A percentile compares a stretch with the other conserved stretches of the same genome.
These are phyloP conservation scores for Syngnathoides biaculeatus DNA, from an alignment of 2,113 vertebrate species.

Conservation along the genomic window DNA sequence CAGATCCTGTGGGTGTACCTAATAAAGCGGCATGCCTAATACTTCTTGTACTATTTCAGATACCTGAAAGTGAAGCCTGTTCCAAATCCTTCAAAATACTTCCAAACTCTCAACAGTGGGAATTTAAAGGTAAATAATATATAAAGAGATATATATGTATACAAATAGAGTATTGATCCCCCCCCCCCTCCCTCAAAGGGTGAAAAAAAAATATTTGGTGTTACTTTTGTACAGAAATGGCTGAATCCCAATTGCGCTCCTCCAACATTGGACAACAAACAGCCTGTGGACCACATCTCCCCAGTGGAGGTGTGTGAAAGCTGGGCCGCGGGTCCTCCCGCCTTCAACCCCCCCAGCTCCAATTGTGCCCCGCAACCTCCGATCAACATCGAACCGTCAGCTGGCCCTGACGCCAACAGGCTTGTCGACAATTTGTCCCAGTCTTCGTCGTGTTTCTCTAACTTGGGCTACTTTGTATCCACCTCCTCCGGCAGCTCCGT, in stretches of 20 bases:
- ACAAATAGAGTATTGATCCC: background rate
- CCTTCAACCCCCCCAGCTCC: constrained; percentile 19
- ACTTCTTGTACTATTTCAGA: constrained; percentile 33
- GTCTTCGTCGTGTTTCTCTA: constrained; percentile 61
- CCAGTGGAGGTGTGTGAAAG: constrained; percentile 51
- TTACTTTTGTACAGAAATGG: constrained; percentile 57
- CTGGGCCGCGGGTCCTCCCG: constrained; percentile 3
- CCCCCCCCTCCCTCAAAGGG: too few relatives aligned
- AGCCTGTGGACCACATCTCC: constrained; percentile 55
- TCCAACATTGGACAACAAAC: constrained; percentile 29
- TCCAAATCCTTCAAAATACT: constrained; percentile 72
- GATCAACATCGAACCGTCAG: background rate
- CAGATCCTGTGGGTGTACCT: background rate
- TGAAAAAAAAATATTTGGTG: background rate
- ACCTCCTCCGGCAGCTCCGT: constrained; percentile 31
- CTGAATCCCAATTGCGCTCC: constrained; percentile 50
- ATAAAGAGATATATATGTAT: background rate
- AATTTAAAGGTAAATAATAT: constrained; percentile 63
- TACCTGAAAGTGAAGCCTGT: constrained; percentile 37
- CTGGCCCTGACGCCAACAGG: constrained; percentile 13
- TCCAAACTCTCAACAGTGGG: constrained; percentile 55
- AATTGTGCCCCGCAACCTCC: constrained; percentile 10
- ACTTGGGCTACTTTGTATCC: constrained; percentile 71
- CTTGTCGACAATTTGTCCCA: constrained; percentile 15
- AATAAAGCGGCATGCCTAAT: background rate